phyloP scores from a whole-genome alignment of 2,888 invertebrate species.

The Ochropacha duplaris region DNA sequence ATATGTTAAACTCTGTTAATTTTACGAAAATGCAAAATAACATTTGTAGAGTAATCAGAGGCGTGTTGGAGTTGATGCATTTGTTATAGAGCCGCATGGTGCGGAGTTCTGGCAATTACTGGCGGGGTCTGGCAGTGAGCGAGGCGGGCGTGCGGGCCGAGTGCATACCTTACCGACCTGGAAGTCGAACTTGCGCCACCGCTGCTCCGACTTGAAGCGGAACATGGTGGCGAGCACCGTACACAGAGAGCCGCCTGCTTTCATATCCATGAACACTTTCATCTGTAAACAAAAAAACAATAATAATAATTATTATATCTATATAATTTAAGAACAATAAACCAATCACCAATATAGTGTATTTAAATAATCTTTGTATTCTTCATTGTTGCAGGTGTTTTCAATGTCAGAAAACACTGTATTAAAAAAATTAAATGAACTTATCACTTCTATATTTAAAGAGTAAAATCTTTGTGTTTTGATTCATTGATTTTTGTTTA shows the following conservation, averaged over 20 bases:
- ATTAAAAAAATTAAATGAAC: no score
- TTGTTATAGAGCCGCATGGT: conserved; percentile 40
- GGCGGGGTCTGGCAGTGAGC: conserved; percentile 47
- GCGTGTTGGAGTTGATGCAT: conserved; percentile 23
- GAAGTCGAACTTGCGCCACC: conserved; percentile 97
- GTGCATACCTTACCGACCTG: conserved; percentile 90
- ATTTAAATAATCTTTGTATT: no score
- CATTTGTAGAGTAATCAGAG: conserved; percentile 11
- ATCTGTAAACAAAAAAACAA: conserved; percentile 82
- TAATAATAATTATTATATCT: no score
- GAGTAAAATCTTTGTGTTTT: no score
- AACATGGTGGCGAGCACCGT: conserved; percentile 96
- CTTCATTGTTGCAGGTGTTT: no score
- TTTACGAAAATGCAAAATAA: no score
- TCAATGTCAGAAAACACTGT: no score
- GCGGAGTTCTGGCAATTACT: conserved; percentile 41
- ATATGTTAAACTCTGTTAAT: no score
- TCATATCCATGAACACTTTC: conserved; percentile 97
- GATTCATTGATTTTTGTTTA: no score
- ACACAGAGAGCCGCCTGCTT: conserved; percentile 95
- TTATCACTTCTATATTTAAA: no score
- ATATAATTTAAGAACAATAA: no score
- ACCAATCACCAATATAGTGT: no score
- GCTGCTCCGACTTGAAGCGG: conserved; percentile 97
- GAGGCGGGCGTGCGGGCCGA: conserved; percentile 63